A percentile compares a stretch with the other conserved stretches of the same genome.
Evolutionary conservation across 1,140 invertebrate species (phyloP).

Genomic region (Yoshiicerus persimilis): DNA sequence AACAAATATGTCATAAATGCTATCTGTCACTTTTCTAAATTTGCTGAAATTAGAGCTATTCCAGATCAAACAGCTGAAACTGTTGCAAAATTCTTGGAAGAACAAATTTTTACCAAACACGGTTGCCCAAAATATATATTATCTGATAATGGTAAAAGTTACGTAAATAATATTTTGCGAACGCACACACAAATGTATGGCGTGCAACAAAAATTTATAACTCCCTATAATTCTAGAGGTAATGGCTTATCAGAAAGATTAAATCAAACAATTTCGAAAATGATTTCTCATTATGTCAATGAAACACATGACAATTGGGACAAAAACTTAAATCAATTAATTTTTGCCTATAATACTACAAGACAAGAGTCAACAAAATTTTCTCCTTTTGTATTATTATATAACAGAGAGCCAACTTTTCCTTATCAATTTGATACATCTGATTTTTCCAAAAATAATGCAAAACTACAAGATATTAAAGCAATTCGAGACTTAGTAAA

Average conservation of each 20-base stretch:
- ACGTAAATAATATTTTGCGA: background rate
- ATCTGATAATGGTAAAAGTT: background rate
- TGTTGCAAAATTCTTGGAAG: background rate
- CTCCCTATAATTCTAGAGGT: background rate
- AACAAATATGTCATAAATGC: constrained; percentile 52
- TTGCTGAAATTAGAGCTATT: constrained; percentile 50
- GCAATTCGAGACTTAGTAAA: background rate
- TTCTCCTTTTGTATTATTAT: background rate
- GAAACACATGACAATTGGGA: background rate
- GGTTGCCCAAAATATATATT: background rate
- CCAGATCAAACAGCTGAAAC: constrained; percentile 52
- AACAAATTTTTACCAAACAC: background rate
- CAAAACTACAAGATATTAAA: background rate
- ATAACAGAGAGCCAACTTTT: background rate
- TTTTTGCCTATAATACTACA: background rate
- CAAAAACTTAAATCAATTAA: background rate
- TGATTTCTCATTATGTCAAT: background rate
- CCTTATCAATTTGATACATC: background rate
- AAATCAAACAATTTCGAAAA: background rate
- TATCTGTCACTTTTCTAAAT: constrained; percentile 55
- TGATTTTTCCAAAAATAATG: too few relatives aligned
- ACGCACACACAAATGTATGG: background rate
- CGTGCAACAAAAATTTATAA: background rate
- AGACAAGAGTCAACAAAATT: background rate
- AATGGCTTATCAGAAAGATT: background rate